These are phyloP conservation scores for Delphinapterus leucas DNA, from an alignment of 2,113 vertebrate species.

Conservation along the genomic window DNA sequence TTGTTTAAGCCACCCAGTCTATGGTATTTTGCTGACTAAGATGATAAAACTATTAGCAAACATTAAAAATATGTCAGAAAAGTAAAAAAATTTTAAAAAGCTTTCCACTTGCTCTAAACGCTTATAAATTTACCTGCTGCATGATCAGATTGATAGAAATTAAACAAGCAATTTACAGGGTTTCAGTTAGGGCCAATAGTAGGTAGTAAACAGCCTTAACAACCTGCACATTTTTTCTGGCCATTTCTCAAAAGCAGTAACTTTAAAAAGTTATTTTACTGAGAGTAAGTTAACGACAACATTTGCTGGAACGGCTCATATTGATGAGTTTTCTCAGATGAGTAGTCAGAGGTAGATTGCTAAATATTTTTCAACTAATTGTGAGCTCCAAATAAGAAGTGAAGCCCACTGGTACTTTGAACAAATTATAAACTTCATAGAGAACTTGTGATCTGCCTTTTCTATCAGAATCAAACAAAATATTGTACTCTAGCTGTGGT, in stretches of 20 bases:
- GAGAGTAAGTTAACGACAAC: neutral
- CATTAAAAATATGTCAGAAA: neutral
- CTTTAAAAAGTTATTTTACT: neutral
- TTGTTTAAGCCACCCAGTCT: neutral
- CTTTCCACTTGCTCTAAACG: neutral
- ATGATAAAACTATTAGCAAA: neutral
- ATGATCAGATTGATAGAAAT: neutral
- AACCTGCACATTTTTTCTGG: neutral
- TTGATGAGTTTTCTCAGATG: neutral
- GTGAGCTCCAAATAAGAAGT: neutral
- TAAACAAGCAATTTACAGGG: neutral
- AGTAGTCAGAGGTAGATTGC: neutral
- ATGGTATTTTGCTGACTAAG: neutral
- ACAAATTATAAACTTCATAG: conserved; percentile 1
- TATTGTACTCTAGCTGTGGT: neutral
- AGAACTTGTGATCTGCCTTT: neutral
- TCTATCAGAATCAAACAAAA: neutral
- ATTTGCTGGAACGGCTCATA: neutral
- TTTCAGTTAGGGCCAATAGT: neutral
- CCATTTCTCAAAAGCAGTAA: neutral
- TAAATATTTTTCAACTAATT: conserved; percentile 29
- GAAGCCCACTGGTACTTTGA: neutral
- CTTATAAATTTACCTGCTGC: neutral
- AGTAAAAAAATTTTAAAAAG: neutral
- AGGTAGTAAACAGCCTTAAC: neutral